Conservation (phyloP, 2,113 vertebrate genomes). For the Agelaius tricolor region DNA sequence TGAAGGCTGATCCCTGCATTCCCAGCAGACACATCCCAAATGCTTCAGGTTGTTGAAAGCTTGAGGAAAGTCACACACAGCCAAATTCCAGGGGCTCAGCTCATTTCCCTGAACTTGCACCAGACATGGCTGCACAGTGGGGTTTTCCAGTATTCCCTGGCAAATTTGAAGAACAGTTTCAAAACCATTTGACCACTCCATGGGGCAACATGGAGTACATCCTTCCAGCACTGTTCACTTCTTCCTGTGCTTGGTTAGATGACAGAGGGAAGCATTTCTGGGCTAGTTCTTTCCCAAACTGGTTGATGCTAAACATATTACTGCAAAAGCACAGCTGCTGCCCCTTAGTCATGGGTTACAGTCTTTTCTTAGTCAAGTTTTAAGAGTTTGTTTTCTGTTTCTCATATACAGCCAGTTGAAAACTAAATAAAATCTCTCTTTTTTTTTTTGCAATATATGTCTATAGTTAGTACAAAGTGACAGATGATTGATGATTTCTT, state of each 20-base stretch:
- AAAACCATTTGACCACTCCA: background rate
- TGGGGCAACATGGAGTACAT: background rate
- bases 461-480: background rate
- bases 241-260: background rate
- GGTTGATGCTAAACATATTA: background rate
- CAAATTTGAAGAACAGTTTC: background rate
- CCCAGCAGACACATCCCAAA: background rate
- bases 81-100: background rate
- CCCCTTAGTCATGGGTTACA: background rate
- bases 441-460: background rate
- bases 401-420: background rate
- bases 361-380: background rate
- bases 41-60: background rate
- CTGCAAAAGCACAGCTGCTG: background rate
- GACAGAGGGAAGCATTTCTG: background rate
- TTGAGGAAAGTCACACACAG: background rate
- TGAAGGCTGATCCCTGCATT: background rate
- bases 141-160: background rate
- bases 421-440: background rate
- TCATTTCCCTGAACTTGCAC: background rate
- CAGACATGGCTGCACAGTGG: accelerated
- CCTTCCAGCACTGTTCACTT: background rate
- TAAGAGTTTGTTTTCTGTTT: background rate
- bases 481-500: conserved; percentile 7
- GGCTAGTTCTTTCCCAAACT: background rate